These are phyloP conservation scores for Saguinus imperator DNA, from an alignment of 2,113 vertebrate species.

Conservation along the genomic window DNA sequence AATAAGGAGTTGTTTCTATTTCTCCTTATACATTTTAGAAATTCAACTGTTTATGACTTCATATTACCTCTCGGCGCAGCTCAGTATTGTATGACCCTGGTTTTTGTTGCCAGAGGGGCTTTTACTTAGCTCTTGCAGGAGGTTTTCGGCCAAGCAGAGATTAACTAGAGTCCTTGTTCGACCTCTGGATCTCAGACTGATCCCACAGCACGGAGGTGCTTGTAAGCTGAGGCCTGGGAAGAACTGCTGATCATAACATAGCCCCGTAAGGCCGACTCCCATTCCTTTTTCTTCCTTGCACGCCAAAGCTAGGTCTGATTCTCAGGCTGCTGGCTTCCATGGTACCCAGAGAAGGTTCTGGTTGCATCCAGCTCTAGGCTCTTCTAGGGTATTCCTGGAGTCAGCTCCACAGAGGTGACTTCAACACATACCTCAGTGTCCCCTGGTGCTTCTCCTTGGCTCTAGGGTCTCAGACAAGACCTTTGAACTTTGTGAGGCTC, in stretches of 20 bases:
- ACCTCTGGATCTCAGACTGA: background rate
- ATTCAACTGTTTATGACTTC: background rate
- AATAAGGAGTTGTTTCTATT: background rate
- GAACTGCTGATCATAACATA: background rate
- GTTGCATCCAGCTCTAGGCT: background rate
- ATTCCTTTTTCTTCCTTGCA: background rate
- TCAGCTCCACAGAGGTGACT: background rate
- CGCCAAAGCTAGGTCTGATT: background rate
- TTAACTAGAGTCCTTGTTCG: background rate
- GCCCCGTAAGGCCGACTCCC: background rate
- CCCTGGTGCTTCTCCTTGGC: background rate
- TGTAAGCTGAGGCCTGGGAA: background rate
- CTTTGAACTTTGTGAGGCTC: background rate
- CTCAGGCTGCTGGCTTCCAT: background rate
- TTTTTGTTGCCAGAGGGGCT: background rate
- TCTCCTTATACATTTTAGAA: background rate
- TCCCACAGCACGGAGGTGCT: rapidly evolving
- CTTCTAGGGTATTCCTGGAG: background rate
- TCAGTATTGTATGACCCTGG: background rate
- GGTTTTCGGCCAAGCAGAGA: background rate
- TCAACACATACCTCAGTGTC: background rate
- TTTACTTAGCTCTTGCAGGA: background rate
- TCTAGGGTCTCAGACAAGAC: background rate
- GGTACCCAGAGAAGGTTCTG: background rate
- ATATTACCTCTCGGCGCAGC: background rate